phyloP scores from a whole-genome alignment of 2,113 vertebrate species.

The Pristiophorus japonicus region DNA sequence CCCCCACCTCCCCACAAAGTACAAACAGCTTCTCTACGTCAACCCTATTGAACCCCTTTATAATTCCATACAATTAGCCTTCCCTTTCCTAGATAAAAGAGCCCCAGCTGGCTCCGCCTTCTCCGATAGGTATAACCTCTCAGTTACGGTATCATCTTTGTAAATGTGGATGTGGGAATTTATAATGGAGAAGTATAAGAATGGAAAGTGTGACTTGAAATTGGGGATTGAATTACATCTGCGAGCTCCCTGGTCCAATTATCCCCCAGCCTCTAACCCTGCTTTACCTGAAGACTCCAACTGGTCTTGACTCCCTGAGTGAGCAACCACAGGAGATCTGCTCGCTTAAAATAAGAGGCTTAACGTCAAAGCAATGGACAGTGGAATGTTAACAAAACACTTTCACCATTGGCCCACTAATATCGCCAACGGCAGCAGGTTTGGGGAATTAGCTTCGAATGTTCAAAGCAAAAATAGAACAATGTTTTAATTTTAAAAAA shows the following conservation, averaged over 20 bases:
- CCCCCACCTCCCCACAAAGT: no score
- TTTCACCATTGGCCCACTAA: background rate
- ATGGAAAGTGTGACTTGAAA: background rate
- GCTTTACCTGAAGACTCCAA: background rate
- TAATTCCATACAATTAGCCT: no score
- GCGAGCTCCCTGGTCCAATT: background rate
- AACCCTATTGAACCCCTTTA: no score
- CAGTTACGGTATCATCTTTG: background rate
- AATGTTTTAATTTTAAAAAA: background rate
- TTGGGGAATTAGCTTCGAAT: background rate
- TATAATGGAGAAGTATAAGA: background rate
- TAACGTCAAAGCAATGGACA: background rate
- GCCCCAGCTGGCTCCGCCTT: no score
- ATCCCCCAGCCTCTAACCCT: background rate
- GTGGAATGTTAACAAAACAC: background rate
- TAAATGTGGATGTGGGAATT: background rate
- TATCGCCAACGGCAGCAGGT: background rate
- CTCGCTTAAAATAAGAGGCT: background rate
- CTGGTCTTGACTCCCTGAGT: background rate
- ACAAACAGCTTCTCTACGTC: no score
- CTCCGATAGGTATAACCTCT: no score
- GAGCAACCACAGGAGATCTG: background rate
- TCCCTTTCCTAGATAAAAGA: no score
- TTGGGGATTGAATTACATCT: background rate
- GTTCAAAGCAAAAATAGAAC: background rate